These are phyloP conservation scores for Drosophila setosimentum DNA, from an alignment of 2,888 invertebrate genomes.

Conservation along the genomic window DNA sequence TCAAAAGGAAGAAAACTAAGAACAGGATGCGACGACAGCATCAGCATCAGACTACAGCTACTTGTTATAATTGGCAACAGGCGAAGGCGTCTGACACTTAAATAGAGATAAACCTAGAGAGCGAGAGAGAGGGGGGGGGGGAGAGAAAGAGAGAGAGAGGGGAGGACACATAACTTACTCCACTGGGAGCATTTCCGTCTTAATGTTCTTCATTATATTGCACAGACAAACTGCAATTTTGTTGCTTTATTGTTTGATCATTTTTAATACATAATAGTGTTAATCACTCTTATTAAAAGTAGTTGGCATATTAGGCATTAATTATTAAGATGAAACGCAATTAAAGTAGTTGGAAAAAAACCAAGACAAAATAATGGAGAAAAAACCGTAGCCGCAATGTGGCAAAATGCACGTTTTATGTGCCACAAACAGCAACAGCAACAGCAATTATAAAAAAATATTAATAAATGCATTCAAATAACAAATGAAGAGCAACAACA, in stretches of 20 bases:
- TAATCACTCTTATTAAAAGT: not conserved
- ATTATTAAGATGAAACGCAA: constrained; percentile 68
- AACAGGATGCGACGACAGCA: constrained; percentile 59
- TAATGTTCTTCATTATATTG: constrained; percentile 1
- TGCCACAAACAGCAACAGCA: constrained; percentile 26
- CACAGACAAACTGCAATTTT: not conserved
- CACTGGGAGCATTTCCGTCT: constrained; percentile 3
- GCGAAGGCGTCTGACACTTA: constrained; percentile 15
- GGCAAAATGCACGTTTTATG: constrained; percentile 73
- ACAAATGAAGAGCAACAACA: constrained; percentile 53
- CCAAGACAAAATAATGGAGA: not conserved
- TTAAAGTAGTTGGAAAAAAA: constrained; percentile 69
- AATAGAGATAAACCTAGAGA: not conserved
- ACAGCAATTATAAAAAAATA: constrained; percentile 34
- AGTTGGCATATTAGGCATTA: not conserved
- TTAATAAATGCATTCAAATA: constrained; percentile 66
- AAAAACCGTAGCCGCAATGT: constrained; percentile 37
- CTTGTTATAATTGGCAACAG: constrained; percentile 74
- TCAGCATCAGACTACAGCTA: constrained; percentile 46
- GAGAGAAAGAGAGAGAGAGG: too few species aligned
- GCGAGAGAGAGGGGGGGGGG: not conserved
- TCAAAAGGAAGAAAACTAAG: constrained; percentile 74
- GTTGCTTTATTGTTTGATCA: constrained; percentile 27
- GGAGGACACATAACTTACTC: not conserved
- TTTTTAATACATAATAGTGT: constrained; percentile 48